Percentiles rank a stretch among this genome's conserved stretches.
Evolutionary conservation across 2,113 vertebrate species (phyloP).

Genomic region (Aepyceros melampus): DNA sequence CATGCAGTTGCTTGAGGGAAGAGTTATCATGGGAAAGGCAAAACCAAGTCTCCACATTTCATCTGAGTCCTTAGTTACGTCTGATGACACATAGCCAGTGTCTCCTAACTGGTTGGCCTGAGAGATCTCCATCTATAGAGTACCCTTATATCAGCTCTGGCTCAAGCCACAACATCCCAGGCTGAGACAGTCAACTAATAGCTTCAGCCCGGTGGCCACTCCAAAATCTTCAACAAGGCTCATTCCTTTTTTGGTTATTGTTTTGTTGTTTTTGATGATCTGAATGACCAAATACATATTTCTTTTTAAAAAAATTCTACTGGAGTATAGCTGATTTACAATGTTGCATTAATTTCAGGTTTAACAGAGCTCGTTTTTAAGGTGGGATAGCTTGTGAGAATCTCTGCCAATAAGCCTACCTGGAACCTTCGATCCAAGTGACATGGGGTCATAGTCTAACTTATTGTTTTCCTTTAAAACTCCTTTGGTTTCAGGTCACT

Average conservation of each 20-base stretch:
- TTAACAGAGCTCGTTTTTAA: not conserved
- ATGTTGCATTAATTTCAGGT: not conserved
- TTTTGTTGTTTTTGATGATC: not conserved
- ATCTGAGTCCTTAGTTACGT: not conserved
- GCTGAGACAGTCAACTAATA: not conserved
- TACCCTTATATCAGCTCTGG: too few relatives aligned
- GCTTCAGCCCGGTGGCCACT: not conserved
- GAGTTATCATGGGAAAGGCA: not conserved
- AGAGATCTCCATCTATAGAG: not conserved
- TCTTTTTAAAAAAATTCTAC: not conserved
- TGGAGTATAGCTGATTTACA: not conserved
- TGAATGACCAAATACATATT: not conserved
- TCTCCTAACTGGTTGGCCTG: too few relatives aligned
- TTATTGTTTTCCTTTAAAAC: not conserved
- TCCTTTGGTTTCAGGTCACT: not conserved
- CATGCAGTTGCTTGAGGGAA: not conserved
- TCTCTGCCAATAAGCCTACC: not conserved
- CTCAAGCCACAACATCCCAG: too few relatives aligned
- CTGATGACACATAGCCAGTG: not conserved
- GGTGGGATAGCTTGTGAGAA: not conserved
- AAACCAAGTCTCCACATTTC: not conserved
- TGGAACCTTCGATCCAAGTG: not conserved
- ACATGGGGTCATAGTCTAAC: not conserved
- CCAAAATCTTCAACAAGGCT: not conserved
- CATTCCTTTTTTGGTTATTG: not conserved